Base-by-base conservation (phyloP, 1,140 invertebrate genomes). In the Drosophila mojavensis region DNA sequence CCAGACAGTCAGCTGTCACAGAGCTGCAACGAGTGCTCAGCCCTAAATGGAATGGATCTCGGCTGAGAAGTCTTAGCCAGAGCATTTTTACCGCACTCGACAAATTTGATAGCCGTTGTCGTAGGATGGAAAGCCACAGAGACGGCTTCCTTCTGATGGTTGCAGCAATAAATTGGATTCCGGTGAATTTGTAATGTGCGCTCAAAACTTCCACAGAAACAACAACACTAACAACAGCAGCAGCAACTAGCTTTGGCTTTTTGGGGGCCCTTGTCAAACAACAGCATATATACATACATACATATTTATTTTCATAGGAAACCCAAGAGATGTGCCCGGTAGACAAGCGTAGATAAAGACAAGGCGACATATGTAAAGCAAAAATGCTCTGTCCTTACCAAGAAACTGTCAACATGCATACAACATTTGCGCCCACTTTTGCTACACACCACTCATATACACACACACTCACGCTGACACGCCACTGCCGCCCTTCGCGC, bases 121-220 rank as follows among this genome's bases (percentile, higher is more conserved):
- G 45, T 48, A 48, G 81, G 79, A 77, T 81, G 58, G 66, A 81
- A 71, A 74, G 74, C 67, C 62, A 50, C 59, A 50, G 30, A 78
- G 66, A 59, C 39, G 63, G 63, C 53, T 65, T 59, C 43, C 39
- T 68, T 67, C 53, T 62, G 53, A 62, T 75, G 72, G 59, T 64
- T 63, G 81, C 78, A 63, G 69, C 78, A 83, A 81, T 83, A 89
- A 89, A 88, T 88, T 88, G 83, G 83, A 89, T 88, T 88, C 79
- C 77, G 56, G 68, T 78, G 83, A 89, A 88, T 89, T 79, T 88
- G 84, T 88, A 89, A 86, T 83, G 83, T 83, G 83, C 75, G 78
- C 82, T 86, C 79, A 69, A 83, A 88, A 88, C 62, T 88, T 88
- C 83, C 66, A 24, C 75, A 58, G 83, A 86, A 86, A 54, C 71